Evolutionary conservation across 2,797 vertebrate genomes (phyloP), one percentile per base, ranked within the genome.

Genomic region (Enoplosus armatus): DNA sequence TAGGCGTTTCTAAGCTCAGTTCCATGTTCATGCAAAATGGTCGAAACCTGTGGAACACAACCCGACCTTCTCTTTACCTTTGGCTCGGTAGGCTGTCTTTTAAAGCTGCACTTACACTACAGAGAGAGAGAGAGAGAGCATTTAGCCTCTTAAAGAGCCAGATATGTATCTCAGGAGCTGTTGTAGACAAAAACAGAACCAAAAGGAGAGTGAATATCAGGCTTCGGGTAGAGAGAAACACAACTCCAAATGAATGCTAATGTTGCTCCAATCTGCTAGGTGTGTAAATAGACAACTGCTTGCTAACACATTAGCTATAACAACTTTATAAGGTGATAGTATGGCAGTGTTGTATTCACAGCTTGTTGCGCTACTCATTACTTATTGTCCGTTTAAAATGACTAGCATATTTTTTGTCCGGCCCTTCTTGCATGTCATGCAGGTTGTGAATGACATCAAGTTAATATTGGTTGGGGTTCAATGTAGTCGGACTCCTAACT

Each of bases 401-500:
- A 12, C 54, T 5, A 31, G 4, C 54, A 33, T 31, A 16, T 31
- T 10, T 39, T 12, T 41, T 48, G 1, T 58, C 24, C 11, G n/a
- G 27, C 26, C 39, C 39, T 41, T 41, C 4, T 12, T 33, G 27
- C 22, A 45, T 2, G 1, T 53, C 18, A 6, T 33, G 58, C 31
- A 41, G 29, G 8, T 43, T 27, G 26, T 11, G 18, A 64, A 35
- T 0, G 14, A 54, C 8, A 0, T 10, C 33, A 16, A 14, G 56
- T 15, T 45, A 16, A 27, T 15, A n/a, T 69, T 27, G n/a, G 12
- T 51, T 3, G 5, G 33, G 39, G 26, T 31, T 62, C 50, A 39
- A 8, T 15, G 0, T 4, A 47, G 59, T 76, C 43, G 20, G 50
- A 63, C 53, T 65, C 59, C 69, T 77, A 39, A 70, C 27, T 43